Evolutionary conservation across 2,113 vertebrate species (phyloP), one percentile per base, ranked within the genome.

Genomic region (Nothocercus julius): DNA sequence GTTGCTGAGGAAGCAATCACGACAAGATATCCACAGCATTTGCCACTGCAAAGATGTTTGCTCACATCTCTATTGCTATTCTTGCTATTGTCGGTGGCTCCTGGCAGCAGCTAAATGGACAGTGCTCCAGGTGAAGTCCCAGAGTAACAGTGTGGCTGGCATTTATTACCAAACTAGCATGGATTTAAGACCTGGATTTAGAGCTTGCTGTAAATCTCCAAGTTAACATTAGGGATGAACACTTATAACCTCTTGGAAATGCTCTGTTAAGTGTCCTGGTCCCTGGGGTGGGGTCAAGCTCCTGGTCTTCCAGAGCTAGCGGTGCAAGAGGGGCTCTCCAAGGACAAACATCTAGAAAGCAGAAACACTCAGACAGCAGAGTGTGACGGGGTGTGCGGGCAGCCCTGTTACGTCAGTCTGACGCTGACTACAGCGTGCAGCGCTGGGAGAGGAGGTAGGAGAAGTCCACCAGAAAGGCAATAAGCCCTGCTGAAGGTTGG

Each of bases 381-480:
- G 42, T 13, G 19, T 22, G 1, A 2, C 17, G 38, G 5, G 13
- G 38, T 1, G 51, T 18, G 40, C 84, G 61, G 27, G 15, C 51
- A 54, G 76, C 53, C 0, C 49, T 24, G 68, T 4, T 3, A 3
- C 27, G 5, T 1, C 7, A 24, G 45, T 0, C 11, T 0, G 9
- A 47, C 19, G 70, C 74, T 3, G 27, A 13, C 25, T 32, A 1
- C 5, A 32, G 54, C 0, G 6, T 5, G 69, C 25, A 0, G 63
- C 1, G 4, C 70, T 36, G 56, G 49, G 40, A 54, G 61, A 2
- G 4, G 51, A 20, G 13, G 67, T 4, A 30, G 72, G 32, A 44
- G 30, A 13, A 45, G 80, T 40, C 44, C 38, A 68, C n/a, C 56
- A 0, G 0, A 0, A 11, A 25, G 1, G 1, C 40, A 59, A 27